These are phyloP conservation scores for Selene dorsalis DNA, from an alignment of 2,797 vertebrate species.

Conservation along the genomic window DNA sequence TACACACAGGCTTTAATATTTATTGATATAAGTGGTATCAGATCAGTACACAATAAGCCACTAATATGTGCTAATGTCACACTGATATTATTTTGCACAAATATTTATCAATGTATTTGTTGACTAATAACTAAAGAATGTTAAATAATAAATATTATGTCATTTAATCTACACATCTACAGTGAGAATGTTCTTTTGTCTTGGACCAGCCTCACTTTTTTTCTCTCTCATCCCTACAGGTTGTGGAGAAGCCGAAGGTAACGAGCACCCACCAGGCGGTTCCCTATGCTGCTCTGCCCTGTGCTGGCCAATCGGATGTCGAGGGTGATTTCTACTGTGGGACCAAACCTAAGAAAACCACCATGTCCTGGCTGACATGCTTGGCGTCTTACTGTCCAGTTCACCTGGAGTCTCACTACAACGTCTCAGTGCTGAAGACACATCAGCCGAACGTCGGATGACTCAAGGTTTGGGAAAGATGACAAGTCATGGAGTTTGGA, in stretches of 20 bases:
- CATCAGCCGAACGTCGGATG: neutral
- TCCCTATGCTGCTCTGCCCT: neutral
- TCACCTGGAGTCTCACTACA: constrained; percentile 41
- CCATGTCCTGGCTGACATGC: constrained; percentile 36
- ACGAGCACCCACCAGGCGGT: neutral
- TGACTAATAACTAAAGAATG: no score
- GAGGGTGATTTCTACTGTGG: constrained; percentile 42
- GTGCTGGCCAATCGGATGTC: neutral
- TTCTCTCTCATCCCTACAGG: neutral
- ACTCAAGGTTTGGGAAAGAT: constrained; percentile 38
- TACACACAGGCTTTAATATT: no score
- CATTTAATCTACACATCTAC: no score
- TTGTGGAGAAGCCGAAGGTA: constrained; percentile 26
- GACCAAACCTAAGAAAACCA: constrained; percentile 20
- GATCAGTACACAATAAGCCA: no score
- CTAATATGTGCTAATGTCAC: no score
- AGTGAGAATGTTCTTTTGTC: no score
- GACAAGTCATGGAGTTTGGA: constrained; percentile 46
- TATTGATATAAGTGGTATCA: no score
- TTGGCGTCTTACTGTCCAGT: constrained; percentile 38
- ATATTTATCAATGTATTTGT: no score
- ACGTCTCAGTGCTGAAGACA: neutral
- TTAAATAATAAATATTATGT: no score
- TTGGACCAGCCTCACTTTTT: no score
- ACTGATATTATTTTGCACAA: no score